Conservation (phyloP, 2,888 invertebrate species). For the Standfussiana lucernea region DNA sequence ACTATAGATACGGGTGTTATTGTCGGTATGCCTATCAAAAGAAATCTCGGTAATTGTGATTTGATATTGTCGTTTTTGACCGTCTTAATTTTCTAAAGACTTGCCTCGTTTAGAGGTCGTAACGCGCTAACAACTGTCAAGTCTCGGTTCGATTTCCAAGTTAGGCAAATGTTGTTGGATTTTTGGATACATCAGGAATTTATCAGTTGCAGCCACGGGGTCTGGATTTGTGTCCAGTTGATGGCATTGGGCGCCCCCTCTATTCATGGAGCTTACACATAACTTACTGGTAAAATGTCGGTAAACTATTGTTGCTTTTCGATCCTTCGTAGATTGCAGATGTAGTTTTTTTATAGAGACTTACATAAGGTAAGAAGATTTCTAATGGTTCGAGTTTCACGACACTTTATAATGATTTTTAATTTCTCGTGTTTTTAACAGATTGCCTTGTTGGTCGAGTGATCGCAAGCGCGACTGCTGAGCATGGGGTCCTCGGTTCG, state of each 20-base stretch:
- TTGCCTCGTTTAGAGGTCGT: neutral
- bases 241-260: too few relatives aligned
- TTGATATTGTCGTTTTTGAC: neutral
- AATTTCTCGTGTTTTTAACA: neutral
- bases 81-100: neutral
- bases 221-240: neutral
- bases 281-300: neutral
- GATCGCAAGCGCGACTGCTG: neutral
- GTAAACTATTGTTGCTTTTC: neutral
- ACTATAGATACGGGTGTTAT: too few relatives aligned
- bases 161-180: neutral
- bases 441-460: neutral
- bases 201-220: neutral
- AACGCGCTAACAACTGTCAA: neutral
- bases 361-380: neutral
- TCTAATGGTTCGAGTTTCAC: neutral
- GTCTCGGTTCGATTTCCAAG: neutral
- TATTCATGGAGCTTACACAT: neutral
- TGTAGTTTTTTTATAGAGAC: neutral
- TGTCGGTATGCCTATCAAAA: slow-evolving; percentile 42
- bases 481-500: neutral
- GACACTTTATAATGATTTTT: neutral
- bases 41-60: slow-evolving; percentile 11
- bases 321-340: neutral
- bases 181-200: too few relatives aligned